Percentiles rank a stretch among this genome's conserved stretches.
Evolutionary conservation across 2,888 invertebrate genomes (phyloP).

Genomic region (Andrena trimmerana): DNA sequence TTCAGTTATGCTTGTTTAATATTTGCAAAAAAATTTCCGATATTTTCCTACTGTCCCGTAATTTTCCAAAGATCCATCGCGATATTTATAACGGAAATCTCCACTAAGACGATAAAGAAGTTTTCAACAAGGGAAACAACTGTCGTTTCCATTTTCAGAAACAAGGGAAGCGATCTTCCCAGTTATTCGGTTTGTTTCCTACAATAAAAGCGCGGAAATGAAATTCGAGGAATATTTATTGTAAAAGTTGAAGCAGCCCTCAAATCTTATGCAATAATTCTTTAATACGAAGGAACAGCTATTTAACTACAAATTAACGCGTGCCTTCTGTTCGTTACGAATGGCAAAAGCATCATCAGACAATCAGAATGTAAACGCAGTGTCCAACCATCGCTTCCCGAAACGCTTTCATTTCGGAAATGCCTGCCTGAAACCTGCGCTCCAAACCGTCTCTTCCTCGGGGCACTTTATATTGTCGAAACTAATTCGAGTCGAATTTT

Average conservation of each 20-base stretch:
- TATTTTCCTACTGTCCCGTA: neutral
- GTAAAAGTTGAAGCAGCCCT: neutral
- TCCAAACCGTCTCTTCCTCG: neutral
- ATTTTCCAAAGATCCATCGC: neutral
- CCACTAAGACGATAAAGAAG: slow-evolving; percentile 13
- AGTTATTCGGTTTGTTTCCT: slow-evolving; percentile 7
- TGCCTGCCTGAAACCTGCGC: neutral
- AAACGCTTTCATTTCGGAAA: neutral
- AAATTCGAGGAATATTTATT: slow-evolving; percentile 9
- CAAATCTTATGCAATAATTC: slow-evolving; percentile 16
- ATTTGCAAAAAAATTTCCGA: slow-evolving; percentile 3
- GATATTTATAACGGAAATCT: slow-evolving; percentile 36
- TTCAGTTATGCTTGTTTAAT: neutral
- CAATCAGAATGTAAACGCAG: neutral
- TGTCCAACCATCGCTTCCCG: neutral
- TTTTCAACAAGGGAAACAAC: slow-evolving; percentile 24
- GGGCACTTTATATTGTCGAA: neutral
- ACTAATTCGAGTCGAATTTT: slow-evolving; percentile 10
- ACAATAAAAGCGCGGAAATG: slow-evolving; percentile 27
- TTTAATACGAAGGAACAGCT: neutral
- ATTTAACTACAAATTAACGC: neutral
- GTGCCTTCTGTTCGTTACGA: too few relatives aligned
- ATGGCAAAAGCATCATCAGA: too few relatives aligned
- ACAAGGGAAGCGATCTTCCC: slow-evolving; percentile 3
- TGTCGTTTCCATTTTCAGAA: slow-evolving; percentile 20